Conservation (phyloP, 2,113 vertebrate species). For the Brachypteracias leptosomus region DNA sequence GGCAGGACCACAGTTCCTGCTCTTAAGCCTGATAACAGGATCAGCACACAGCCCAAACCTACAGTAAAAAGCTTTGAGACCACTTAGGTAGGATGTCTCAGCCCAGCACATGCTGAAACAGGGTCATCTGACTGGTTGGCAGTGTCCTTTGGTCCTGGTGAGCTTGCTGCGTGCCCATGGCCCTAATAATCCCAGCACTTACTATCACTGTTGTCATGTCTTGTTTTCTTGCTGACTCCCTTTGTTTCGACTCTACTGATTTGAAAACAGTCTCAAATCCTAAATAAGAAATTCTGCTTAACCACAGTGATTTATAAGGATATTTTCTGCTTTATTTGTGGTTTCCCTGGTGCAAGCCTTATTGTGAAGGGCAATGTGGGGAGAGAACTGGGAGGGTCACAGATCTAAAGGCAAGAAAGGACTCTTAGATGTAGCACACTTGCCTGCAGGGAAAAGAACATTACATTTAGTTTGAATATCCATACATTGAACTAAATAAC, state of each 20-base stretch:
- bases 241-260: neutral
- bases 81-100: neutral
- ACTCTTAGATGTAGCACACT: neutral
- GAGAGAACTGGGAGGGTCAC: neutral
- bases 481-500: neutral
- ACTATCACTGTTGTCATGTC: neutral
- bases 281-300: neutral
- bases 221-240: neutral
- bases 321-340: neutral
- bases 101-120: neutral
- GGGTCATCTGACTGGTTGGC: neutral
- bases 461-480: neutral
- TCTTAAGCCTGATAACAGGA: conserved; percentile 14
- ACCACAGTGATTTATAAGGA: neutral
- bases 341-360: neutral
- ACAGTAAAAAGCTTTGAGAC: neutral
- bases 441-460: neutral
- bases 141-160: neutral
- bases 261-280: neutral
- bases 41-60: neutral
- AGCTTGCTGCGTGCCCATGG: neutral
- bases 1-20: conserved; percentile 49
- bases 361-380: neutral
- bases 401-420: neutral
- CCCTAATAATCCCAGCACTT: neutral